A percentile compares a stretch with the other conserved stretches of the same genome.
phyloP scores from a whole-genome alignment of 2,888 invertebrate genomes.

The Tiliacea citrago region DNA sequence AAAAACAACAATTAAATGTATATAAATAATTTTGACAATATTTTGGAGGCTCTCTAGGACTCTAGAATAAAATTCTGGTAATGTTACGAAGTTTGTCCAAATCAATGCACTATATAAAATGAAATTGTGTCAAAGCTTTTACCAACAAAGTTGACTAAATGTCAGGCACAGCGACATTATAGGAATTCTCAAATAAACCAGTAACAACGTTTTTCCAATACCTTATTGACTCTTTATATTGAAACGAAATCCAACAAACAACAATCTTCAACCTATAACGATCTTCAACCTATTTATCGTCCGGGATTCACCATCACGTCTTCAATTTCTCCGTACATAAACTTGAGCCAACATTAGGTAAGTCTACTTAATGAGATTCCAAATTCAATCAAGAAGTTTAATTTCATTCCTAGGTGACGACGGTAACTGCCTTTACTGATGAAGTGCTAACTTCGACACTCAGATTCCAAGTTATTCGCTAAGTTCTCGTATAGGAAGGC shows the following conservation, averaged over 20 bases:
- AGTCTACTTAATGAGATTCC: conserved; percentile 65
- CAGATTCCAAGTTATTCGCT: conserved; percentile 45
- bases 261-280: conserved; percentile 13
- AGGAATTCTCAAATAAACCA: neutral
- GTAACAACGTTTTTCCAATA: conserved; percentile 10
- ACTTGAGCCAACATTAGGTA: conserved; percentile 35
- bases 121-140: conserved; percentile 6
- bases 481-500: conserved; percentile 43
- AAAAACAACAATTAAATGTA: neutral
- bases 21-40: conserved; percentile 1
- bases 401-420: conserved; percentile 51
- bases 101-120: neutral
- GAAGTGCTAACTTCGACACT: conserved; percentile 54
- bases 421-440: conserved; percentile 62
- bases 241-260: conserved; percentile 20
- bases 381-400: conserved; percentile 72
- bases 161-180: neutral
- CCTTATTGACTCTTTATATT: conserved; percentile 6
- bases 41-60: neutral
- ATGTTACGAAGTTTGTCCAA: neutral
- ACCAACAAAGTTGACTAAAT: neutral
- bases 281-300: conserved; percentile 16
- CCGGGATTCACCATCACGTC: conserved; percentile 14
- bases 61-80: neutral
- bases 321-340: conserved; percentile 31